Conservation (phyloP, 2,113 vertebrate genomes). For the Stomatorhinus ivindoensis region DNA sequence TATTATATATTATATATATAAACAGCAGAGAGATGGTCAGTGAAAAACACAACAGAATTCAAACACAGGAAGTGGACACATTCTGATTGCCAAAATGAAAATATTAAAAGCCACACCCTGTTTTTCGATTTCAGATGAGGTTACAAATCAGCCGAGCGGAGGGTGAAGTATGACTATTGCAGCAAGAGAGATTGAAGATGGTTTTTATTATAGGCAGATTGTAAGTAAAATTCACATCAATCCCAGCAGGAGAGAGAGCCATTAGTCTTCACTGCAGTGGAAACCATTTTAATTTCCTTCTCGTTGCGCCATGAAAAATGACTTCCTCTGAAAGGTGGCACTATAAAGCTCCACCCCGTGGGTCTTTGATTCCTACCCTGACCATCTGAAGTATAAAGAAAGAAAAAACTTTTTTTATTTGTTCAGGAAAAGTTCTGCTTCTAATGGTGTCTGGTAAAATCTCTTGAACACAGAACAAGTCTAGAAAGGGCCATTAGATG, state of each 20-base stretch:
- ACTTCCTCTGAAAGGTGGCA: conserved; percentile 1
- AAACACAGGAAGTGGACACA: not conserved
- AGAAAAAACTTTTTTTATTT: not conserved
- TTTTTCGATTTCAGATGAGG: not conserved
- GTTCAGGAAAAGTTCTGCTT: not conserved
- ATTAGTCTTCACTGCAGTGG: conserved; percentile 15
- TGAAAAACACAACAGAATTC: not conserved
- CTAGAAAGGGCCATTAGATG: not conserved
- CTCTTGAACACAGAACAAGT: not conserved
- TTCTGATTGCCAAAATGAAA: not conserved
- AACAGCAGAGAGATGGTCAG: not conserved
- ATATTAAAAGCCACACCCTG: not conserved
- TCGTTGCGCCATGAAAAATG: not conserved
- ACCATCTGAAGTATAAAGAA: not conserved
- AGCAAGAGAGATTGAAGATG: conserved; percentile 14
- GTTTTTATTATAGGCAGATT: conserved; percentile 8
- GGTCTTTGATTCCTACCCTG: not conserved
- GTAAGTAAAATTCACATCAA: conserved; percentile 13
- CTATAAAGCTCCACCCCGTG: not conserved
- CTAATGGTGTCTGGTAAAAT: not conserved
- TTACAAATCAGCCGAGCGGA: not conserved
- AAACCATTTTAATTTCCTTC: conserved; percentile 11
- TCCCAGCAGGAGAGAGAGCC: conserved; percentile 13
- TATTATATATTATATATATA: not conserved
- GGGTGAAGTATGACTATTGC: conserved; percentile 19